Percentiles rank a stretch among this genome's conserved stretches.
These are phyloP conservation scores for Tauraco erythrolophus DNA, from an alignment of 2,113 vertebrate species.

Conservation along the genomic window DNA sequence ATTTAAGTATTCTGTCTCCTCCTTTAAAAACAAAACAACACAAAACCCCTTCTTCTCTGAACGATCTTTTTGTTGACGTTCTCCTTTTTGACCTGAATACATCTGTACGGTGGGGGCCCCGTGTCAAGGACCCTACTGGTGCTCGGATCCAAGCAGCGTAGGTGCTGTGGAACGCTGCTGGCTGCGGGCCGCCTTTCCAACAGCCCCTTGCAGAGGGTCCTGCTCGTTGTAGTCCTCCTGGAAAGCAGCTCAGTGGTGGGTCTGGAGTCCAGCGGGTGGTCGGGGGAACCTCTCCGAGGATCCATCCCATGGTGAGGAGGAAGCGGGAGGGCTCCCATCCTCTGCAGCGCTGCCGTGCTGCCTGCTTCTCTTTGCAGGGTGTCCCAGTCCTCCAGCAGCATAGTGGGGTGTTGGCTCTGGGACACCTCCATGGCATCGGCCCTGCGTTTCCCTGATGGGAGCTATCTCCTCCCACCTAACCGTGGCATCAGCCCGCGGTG, in stretches of 20 bases:
- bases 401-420: background rate
- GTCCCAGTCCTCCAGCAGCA: background rate
- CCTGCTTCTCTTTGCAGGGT: accelerated
- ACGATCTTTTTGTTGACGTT: background rate
- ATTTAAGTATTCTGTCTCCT: conserved; percentile 40
- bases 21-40: background rate
- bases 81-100: background rate
- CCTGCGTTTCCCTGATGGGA: background rate
- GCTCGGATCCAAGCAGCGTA: background rate
- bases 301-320: accelerated
- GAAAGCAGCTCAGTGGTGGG: accelerated
- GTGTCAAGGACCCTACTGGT: background rate
- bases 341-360: background rate
- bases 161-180: background rate
- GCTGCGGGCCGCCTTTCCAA: accelerated
- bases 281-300: background rate
- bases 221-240: background rate
- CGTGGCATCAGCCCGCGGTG: accelerated
- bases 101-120: accelerated
- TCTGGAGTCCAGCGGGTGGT: accelerated
- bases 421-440: background rate
- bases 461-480: background rate
- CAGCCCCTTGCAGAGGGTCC: background rate
- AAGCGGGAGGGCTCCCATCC: background rate
- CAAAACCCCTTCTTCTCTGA: background rate